These are phyloP conservation scores for Drosophila hawaiiensis DNA, from an alignment of 2,888 invertebrate genomes.

Conservation along the genomic window DNA sequence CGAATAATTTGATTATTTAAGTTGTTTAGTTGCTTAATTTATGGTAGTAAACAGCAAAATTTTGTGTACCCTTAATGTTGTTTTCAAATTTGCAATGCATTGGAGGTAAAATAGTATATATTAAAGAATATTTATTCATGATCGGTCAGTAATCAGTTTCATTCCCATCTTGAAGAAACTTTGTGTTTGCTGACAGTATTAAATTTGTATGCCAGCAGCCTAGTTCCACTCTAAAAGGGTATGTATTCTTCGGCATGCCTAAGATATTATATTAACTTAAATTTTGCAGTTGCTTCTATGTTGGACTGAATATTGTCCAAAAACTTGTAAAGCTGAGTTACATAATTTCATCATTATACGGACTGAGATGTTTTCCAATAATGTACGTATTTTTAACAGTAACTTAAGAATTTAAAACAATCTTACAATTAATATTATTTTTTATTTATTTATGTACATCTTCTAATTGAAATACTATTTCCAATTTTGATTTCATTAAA, in stretches of 20 bases:
- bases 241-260: neutral
- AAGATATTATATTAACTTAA: neutral
- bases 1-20: neutral
- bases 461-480: neutral
- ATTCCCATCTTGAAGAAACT: neutral
- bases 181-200: neutral
- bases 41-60: neutral
- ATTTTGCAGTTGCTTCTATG: neutral
- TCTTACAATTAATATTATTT: neutral
- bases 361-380: neutral
- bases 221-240: neutral
- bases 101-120: neutral
- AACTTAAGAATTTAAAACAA: neutral
- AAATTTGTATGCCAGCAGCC: neutral
- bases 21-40: neutral
- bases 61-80: neutral
- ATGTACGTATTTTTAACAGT: neutral
- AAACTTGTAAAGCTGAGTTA: neutral
- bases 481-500: conserved; percentile 16
- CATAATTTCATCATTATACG: neutral
- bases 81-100: neutral
- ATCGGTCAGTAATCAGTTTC: neutral
- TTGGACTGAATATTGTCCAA: neutral
- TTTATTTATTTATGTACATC: neutral
- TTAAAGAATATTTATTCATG: neutral